These are phyloP conservation scores for Bovichtus variegatus DNA, from an alignment of 2,797 vertebrate genomes.

Conservation along the genomic window DNA sequence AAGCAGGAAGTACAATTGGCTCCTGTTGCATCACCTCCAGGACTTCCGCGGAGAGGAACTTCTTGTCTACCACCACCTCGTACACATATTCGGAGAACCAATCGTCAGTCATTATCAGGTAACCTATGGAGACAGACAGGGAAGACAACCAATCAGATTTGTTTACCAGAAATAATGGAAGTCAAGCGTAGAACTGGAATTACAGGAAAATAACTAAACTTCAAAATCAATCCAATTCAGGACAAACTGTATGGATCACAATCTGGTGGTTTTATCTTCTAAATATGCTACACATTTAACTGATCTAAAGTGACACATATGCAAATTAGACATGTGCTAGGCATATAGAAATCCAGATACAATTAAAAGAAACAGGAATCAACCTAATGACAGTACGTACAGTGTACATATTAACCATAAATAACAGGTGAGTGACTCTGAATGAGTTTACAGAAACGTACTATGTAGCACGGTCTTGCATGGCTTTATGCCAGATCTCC, in stretches of 20 bases:
- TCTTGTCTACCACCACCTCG: constrained; percentile 97
- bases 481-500: neutral
- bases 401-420: neutral
- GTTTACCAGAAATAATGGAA: neutral
- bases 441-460: neutral
- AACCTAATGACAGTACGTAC: neutral
- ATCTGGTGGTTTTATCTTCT: neutral
- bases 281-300: neutral
- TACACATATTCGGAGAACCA: constrained; percentile 99
- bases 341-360: neutral
- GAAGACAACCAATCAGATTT: constrained; percentile 7
- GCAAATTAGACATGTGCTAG: neutral
- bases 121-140: constrained; percentile 84
- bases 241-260: neutral
- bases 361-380: neutral
- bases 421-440: neutral
- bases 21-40: constrained; percentile 93
- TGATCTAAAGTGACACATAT: neutral
- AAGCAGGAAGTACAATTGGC: constrained; percentile 92
- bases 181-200: neutral
- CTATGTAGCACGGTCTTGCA: neutral
- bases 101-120: constrained; percentile 97
- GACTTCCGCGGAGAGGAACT: constrained; percentile 87
- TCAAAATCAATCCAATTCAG: neutral
- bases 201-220: neutral